Base-by-base conservation (phyloP, 2,888 invertebrate species). In the Eupithecia insigniata region DNA sequence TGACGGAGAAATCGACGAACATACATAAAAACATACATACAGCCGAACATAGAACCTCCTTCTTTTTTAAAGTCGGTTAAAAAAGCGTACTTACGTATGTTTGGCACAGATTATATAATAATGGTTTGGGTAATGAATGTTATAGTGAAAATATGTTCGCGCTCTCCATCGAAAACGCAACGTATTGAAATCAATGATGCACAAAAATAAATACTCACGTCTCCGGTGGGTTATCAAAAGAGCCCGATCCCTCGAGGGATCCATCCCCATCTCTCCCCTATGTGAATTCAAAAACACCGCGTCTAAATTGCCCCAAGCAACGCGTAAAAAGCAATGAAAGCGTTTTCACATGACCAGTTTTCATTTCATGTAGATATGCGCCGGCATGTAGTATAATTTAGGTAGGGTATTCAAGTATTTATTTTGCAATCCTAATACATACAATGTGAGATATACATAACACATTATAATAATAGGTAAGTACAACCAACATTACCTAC, bases 291-390 rank as follows among this genome's bases (percentile, higher is more conserved):
- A 85, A 90, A 90, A 90, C 89, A 90, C 91, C 90, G 86, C 87
- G 69, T 87, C 89, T 89, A 89, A 92, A 91, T 92, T 90, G 92
- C 92, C 92, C 88, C 89, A 84, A 89, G 93, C 92, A 88, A 89
- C 88, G 92, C 90, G 92, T 89, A 90, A 93, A 92, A 92, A 90
- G 92, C 93, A 92, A 91, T 91, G 91, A 92, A 92, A 92, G 91
- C 92, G 89, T 92, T 93, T 92, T 91, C 92, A 92, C 92, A 92
- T 92, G 91, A 90, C 87, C 86, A 91, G 91, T 91, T 92, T 90
- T 90, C 92, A 92, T 92, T 91, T 90, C 89, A 85, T 87, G 83
- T 83, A 83, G 87, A 84, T 89, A 60, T 30, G 60, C 30, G 60
- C 18, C 60, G 60, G 28, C 30, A 30, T 18, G 30, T 60, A 30